These are phyloP conservation scores for Eristalinus aeneus DNA, from an alignment of 2,888 invertebrate genomes.

Conservation along the genomic window DNA sequence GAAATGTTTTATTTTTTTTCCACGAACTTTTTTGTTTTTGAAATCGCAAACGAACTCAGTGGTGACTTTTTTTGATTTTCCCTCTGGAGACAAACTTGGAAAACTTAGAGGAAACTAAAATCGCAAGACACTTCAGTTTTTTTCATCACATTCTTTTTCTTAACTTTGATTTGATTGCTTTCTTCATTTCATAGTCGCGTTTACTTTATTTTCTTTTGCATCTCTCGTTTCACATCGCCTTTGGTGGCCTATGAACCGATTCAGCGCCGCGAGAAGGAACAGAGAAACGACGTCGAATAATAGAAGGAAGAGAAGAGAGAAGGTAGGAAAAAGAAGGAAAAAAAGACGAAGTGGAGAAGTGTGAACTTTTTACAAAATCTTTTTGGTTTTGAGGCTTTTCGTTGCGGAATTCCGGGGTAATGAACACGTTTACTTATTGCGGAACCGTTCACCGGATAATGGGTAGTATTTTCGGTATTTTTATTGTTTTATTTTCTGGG, in stretches of 20 bases:
- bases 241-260: conserved; percentile 61
- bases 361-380: conserved; percentile 20
- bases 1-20: conserved; percentile 5
- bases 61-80: conserved; percentile 6
- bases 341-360: conserved; percentile 23
- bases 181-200: conserved; percentile 39
- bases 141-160: conserved; percentile 53
- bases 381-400: conserved; percentile 28
- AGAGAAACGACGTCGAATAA: conserved; percentile 66
- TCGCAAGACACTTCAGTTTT: conserved; percentile 39
- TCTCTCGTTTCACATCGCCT: conserved; percentile 58
- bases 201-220: conserved; percentile 64
- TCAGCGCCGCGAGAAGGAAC: conserved; percentile 63
- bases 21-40: neutral
- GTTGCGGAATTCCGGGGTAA: conserved; percentile 6
- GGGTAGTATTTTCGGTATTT: conserved; percentile 54
- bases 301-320: conserved; percentile 22
- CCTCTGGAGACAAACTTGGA: neutral
- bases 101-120: conserved; percentile 21
- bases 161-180: conserved; percentile 15
- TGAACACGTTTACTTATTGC: conserved; percentile 44
- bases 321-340: neutral
- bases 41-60: neutral
- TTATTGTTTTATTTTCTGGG: conserved; percentile 67
- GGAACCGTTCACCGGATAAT: conserved; percentile 51